Conservation (phyloP, 2,113 vertebrate species). For the Alethe diademata region DNA sequence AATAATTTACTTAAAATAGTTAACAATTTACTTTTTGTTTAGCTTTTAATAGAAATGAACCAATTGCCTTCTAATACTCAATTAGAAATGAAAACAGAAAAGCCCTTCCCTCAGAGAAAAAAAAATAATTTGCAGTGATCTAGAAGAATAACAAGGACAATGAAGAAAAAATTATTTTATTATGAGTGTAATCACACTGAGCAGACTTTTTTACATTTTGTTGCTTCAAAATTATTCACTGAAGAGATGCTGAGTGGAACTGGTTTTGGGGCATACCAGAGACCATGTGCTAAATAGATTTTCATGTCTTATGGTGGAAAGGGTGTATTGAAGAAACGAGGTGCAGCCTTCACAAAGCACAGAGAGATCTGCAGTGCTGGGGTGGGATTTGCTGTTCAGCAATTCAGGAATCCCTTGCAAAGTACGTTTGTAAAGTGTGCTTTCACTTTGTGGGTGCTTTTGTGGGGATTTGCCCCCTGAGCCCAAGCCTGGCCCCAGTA, state of each 20-base stretch:
- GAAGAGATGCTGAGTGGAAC: neutral
- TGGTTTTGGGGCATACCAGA: neutral
- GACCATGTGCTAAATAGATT: neutral
- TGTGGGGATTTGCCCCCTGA: neutral
- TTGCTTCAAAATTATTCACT: neutral
- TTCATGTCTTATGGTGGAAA: neutral
- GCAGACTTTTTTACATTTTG: neutral
- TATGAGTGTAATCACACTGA: neutral
- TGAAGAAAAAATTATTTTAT: neutral
- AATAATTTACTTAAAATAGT: conserved; percentile 2
- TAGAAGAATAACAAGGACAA: neutral
- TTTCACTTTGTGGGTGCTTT: neutral
- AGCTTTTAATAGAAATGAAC: neutral
- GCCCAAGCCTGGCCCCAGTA: neutral
- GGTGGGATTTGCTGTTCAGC: neutral
- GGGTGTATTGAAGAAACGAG: rapidly evolving
- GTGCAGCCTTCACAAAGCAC: neutral
- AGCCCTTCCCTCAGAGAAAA: neutral
- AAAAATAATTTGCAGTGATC: neutral
- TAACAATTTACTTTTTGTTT: neutral
- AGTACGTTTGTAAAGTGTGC: neutral
- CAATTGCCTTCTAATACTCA: neutral
- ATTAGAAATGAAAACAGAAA: neutral
- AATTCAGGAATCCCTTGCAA: neutral
- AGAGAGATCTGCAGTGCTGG: neutral